Evolutionary conservation across 2,113 vertebrate species (phyloP).

Genomic region (cat (Felis catus)): F.catus_Fca126_mat1.0 CM031425.1:12246001-12246500

Average conservation of each 20-base stretch:
- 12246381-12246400: slow-evolving; percentile 14
- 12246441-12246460: slow-evolving; percentile 14
- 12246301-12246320: not conserved
- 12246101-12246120: slow-evolving; percentile 80
- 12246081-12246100: slow-evolving; percentile 63
- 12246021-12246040: slow-evolving; percentile 58
- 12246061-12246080: slow-evolving; percentile 79
- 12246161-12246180: slow-evolving; percentile 52
- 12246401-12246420: slow-evolving; percentile 31
- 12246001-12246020: slow-evolving; percentile 37
- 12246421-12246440: slow-evolving; percentile 35
- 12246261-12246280: not conserved
- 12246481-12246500: not conserved
- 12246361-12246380: slow-evolving; percentile 34
- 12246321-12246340: not conserved
- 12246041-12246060: slow-evolving; percentile 82
- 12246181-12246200: not conserved
- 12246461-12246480: slow-evolving; percentile 22
- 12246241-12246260: not conserved
- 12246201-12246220: not conserved
- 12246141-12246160: slow-evolving; percentile 68
- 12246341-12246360: not conserved
- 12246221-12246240: not conserved
- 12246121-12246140: slow-evolving; percentile 65
- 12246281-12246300: not conserved